Percentiles rank a stretch among this genome's conserved stretches.
phyloP scores from a whole-genome alignment of 2,797 vertebrate genomes.

The Alauda arvensis region DNA sequence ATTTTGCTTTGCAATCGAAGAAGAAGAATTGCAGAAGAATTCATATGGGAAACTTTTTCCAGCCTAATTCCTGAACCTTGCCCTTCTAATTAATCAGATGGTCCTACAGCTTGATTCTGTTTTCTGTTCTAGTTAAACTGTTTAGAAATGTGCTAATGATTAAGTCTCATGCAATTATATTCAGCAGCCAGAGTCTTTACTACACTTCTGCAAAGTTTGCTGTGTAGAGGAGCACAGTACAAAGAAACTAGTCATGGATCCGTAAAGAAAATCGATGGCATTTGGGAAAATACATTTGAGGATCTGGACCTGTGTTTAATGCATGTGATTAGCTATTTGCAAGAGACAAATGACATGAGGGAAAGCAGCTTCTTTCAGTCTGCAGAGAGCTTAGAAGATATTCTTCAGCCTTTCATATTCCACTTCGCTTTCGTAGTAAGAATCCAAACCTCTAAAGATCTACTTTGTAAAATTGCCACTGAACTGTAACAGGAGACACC shows the following conservation, averaged over 20 bases:
- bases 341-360: not conserved
- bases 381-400: not conserved
- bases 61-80: not conserved
- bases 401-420: not conserved
- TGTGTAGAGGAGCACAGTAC: not conserved
- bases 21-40: not conserved
- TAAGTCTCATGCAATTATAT: not conserved
- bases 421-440: not conserved
- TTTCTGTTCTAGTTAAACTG: not conserved
- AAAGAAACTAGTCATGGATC: not conserved
- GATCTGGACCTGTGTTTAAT: constrained; percentile 2
- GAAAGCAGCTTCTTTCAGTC: not conserved
- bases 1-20: not conserved
- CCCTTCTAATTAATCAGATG: not conserved
- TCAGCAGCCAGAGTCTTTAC: not conserved
- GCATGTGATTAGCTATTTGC: not conserved
- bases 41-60: not conserved
- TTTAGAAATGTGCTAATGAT: not conserved
- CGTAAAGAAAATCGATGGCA: not conserved
- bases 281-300: not conserved
- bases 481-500: not conserved
- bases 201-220: not conserved
- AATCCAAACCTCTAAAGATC: not conserved
- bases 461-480: not conserved
- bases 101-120: not conserved